These are phyloP conservation scores for Brachylomia viminalis DNA, from an alignment of 2,888 invertebrate genomes.

Conservation along the genomic window DNA sequence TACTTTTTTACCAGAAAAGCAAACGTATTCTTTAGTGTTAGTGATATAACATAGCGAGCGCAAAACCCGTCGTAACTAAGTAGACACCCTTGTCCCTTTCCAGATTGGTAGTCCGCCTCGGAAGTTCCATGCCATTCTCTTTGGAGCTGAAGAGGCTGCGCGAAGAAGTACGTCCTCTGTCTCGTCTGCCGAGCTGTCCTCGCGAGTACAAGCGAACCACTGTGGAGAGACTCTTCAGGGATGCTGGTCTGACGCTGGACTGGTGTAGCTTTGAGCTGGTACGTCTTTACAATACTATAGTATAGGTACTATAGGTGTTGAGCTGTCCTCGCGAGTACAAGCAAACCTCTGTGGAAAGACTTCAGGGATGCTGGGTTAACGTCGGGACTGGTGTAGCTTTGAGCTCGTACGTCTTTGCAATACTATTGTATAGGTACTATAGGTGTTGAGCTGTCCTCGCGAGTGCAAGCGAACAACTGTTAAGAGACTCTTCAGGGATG, in stretches of 20 bases:
- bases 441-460: constrained; percentile 92
- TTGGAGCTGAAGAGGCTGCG: constrained; percentile 92
- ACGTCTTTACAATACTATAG: constrained; percentile 48
- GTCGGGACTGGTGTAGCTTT: constrained; percentile 97
- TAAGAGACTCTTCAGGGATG: constrained; percentile 80
- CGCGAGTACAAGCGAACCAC: constrained; percentile 96
- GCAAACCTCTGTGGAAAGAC: constrained; percentile 72
- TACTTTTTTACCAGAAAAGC: not conserved
- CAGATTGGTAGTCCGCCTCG: constrained; percentile 95
- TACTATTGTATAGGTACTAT: not conserved
- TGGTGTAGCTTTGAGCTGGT: constrained; percentile 97
- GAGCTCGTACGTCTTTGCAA: constrained; percentile 91
- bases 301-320: not conserved
- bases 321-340: constrained; percentile 94
- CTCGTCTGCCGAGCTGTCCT: constrained; percentile 94
- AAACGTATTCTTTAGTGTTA: not conserved
- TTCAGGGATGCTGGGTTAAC: constrained; percentile 92
- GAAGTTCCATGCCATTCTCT: constrained; percentile 94
- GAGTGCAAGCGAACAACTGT: constrained; percentile 90
- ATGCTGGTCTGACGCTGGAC: constrained; percentile 94
- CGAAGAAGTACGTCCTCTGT: constrained; percentile 95
- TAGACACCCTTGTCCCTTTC: not conserved
- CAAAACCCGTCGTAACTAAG: not conserved
- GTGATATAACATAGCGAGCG: not conserved
- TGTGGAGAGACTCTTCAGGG: constrained; percentile 95